Evolutionary conservation across 2,888 invertebrate species (phyloP).

Genomic region (Caenorhabditis sp.): DNA sequence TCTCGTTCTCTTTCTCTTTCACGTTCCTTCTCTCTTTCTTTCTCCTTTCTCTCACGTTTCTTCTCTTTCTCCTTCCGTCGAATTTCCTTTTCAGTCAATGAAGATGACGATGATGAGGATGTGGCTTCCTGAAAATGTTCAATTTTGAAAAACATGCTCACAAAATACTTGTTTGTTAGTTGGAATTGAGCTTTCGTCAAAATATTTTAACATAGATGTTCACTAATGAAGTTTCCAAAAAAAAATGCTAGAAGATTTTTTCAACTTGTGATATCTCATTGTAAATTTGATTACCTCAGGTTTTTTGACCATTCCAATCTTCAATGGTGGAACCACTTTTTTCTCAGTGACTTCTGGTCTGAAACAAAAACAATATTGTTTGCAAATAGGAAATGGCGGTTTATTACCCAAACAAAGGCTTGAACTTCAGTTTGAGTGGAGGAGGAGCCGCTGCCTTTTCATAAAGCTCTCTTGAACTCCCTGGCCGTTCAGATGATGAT

Average conservation of each 20-base stretch:
- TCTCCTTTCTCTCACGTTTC: constrained; percentile 23
- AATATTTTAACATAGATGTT: too few species aligned
- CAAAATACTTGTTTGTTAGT: too few species aligned
- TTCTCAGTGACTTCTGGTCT: constrained; percentile 13
- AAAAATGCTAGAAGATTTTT: background rate
- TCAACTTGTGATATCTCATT: too few species aligned
- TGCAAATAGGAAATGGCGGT: background rate
- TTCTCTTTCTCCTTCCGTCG: constrained; percentile 25
- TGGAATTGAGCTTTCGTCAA: too few species aligned
- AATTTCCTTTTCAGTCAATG: constrained; percentile 12
- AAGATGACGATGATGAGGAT: background rate
- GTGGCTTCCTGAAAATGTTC: background rate
- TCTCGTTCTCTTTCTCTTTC: constrained; percentile 19
- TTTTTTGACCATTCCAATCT: background rate
- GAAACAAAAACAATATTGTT: background rate
- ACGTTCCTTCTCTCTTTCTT: constrained; percentile 17
- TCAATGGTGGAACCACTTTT: background rate
- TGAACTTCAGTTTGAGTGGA: constrained; percentile 32
- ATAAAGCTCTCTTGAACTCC: constrained; percentile 11
- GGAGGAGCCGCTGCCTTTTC: constrained; percentile 2
- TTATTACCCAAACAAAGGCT: constrained; percentile 19
- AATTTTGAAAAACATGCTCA: too few species aligned
- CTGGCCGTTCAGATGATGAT: constrained; percentile 15
- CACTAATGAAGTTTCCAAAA: constrained; percentile 11
- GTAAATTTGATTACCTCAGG: background rate